Base-by-base conservation (phyloP, 2,888 invertebrate genomes). In the Blera fallax region DNA sequence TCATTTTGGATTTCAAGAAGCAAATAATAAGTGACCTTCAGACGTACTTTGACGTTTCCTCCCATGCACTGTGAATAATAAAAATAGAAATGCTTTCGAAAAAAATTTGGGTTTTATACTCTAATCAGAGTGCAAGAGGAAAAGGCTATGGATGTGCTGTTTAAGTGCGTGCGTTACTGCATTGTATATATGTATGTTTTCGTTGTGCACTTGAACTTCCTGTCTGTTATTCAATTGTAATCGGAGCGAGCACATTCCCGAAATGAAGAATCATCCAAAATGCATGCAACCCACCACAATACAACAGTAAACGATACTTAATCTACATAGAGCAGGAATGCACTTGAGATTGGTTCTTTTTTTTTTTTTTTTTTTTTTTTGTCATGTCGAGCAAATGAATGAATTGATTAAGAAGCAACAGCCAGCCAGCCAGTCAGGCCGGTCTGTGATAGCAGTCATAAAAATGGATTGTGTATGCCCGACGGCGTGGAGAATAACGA, bases 121-220 rank as follows among this genome's bases (percentile, higher is more conserved):
- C 67, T 83, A 84, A 84, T 84, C 84, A 74, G 64, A 37, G 43
- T 6, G 27, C 27, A 58, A 21, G 54, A 62, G 80, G 67, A 74
- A 80, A 65, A 74, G 70, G 29, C 80, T 62, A 62, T 54, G 60
- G 43, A 24, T 10, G 34, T 34, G 34, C 32, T n/a, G n/a, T n/a
- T n/a, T n/a, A 24, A 24, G 34, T 62, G 14, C 24, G 34, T 50
- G 37, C 7, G 27, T 34, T 34, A 24, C n/a, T 32, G 29, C 64
- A 73, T 52, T 52, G 40, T 34, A 52, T 48, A 14, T 3, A n/a
- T 60, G 37, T 70, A 48, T 34, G 16, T 24, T 27, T 67, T 65
- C 34, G 52, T 54, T 62, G 52, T 74, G 70, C 74, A 74, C 84
- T 84, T 84, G 84, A 84, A 84, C 84, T 84, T 84, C 84, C 84